A percentile compares a stretch with the other conserved stretches of the same genome.
These are phyloP conservation scores for Ceyx melanurus DNA, from an alignment of 2,113 vertebrate genomes.

Conservation along the genomic window DNA sequence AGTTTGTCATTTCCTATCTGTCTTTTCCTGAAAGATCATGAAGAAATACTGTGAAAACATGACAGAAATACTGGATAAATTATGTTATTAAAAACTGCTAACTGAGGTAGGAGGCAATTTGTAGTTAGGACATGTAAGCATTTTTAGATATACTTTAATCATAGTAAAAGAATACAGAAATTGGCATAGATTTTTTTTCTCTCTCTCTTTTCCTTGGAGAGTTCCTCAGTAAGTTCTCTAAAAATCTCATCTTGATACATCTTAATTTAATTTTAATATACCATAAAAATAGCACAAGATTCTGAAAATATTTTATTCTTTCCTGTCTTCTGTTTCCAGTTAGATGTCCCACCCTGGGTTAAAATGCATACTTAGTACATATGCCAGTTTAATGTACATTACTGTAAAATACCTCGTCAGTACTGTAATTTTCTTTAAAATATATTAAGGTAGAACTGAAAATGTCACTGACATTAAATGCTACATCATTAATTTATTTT, in stretches of 20 bases:
- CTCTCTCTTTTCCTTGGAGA: background rate
- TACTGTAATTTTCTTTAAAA: background rate
- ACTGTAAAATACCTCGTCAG: background rate
- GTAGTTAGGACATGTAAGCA: background rate
- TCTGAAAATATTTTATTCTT: background rate
- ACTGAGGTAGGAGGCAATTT: background rate
- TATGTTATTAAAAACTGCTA: background rate
- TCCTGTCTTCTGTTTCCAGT: background rate
- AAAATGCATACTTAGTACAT: background rate
- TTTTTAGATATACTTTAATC: background rate
- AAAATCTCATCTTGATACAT: background rate
- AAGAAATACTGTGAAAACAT: background rate
- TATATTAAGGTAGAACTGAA: background rate
- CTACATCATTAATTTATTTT: conserved; percentile 13
- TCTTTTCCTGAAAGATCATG: background rate
- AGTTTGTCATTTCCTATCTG: background rate
- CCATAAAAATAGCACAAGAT: background rate
- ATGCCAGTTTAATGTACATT: background rate
- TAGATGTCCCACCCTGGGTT: background rate
- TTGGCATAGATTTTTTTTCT: background rate
- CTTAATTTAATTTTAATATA: background rate
- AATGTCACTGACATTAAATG: background rate
- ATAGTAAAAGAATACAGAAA: background rate
- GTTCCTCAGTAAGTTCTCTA: background rate
- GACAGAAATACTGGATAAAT: background rate